Evolutionary conservation across 2,113 vertebrate genomes (phyloP).

Genomic region (Dermatemys mawii): DNA sequence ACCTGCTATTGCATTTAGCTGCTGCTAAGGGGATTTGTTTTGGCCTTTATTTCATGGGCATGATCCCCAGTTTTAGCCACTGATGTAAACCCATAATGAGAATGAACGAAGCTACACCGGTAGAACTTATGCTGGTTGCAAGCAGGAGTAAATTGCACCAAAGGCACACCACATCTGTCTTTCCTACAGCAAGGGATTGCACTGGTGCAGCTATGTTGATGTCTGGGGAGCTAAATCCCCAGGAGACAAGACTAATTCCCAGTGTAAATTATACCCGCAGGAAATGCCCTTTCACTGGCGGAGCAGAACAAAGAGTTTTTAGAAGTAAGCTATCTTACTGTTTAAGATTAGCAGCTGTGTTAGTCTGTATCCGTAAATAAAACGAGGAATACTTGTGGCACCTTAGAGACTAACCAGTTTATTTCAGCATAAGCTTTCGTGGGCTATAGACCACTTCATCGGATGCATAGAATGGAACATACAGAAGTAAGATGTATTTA

Average conservation of each 20-base stretch:
- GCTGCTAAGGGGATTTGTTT: neutral
- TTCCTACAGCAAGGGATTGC: neutral
- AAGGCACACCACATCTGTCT: neutral
- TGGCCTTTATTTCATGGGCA: too few relatives aligned
- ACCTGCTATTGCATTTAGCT: neutral
- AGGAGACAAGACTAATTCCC: neutral
- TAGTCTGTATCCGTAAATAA: too few relatives aligned
- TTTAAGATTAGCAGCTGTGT: too few relatives aligned
- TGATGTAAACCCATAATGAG: neutral
- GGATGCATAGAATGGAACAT: too few relatives aligned
- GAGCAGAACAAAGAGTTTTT: too few relatives aligned
- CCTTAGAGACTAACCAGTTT: too few relatives aligned
- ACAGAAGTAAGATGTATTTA: too few relatives aligned
- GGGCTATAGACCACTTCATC: too few relatives aligned
- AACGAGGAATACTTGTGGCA: too few relatives aligned
- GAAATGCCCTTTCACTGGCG: too few relatives aligned
- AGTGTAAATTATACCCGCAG: too few relatives aligned
- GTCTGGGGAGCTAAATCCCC: neutral
- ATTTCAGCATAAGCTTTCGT: too few relatives aligned
- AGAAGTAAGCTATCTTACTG: neutral
- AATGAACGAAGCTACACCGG: neutral
- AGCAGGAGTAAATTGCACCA: neutral
- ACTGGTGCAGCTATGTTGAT: neutral
- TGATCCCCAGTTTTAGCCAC: neutral
- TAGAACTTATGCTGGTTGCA: neutral